Evolutionary conservation across 2,888 invertebrate species (phyloP).

Genomic region (Drosophila anomalata): DNA sequence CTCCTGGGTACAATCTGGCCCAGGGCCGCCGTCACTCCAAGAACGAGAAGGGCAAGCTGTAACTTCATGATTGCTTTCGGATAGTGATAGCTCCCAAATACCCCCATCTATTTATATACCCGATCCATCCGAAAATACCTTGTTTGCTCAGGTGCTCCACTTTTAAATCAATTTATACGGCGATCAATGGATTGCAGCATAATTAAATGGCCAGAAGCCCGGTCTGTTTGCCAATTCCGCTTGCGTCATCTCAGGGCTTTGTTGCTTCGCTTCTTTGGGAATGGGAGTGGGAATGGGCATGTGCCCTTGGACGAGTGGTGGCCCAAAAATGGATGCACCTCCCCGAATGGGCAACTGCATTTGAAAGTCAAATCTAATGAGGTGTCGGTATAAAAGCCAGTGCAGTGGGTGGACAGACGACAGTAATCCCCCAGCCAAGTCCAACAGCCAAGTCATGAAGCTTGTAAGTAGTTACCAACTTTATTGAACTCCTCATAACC

Average conservation of each 20-base stretch:
- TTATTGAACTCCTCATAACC: too few species aligned
- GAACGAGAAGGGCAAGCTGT: conserved; percentile 7
- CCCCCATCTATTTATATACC: conserved; percentile 15
- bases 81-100: neutral
- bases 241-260: conserved; percentile 45
- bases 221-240: conserved; percentile 35
- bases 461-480: conserved; percentile 42
- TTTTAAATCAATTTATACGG: neutral
- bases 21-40: neutral
- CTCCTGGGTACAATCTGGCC: conserved; percentile 34
- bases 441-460: conserved; percentile 48
- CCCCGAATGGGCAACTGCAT: conserved; percentile 53
- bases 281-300: conserved; percentile 55
- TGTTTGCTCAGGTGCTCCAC: conserved; percentile 24
- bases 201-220: conserved; percentile 15
- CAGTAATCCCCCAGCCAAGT: conserved; percentile 45
- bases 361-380: conserved; percentile 53
- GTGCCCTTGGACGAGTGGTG: conserved; percentile 56
- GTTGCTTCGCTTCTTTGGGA: conserved; percentile 40
- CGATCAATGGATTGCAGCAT: conserved; percentile 27
- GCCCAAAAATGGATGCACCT: conserved; percentile 28
- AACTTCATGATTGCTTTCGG: conserved; percentile 19
- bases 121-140: neutral
- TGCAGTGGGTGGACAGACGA: neutral
- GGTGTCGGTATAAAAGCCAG: conserved; percentile 53